A percentile compares a stretch with the other conserved stretches of the same genome.
Evolutionary conservation across 1,140 invertebrate genomes (phyloP).

Genomic region (Neodiprion virginianus): DNA sequence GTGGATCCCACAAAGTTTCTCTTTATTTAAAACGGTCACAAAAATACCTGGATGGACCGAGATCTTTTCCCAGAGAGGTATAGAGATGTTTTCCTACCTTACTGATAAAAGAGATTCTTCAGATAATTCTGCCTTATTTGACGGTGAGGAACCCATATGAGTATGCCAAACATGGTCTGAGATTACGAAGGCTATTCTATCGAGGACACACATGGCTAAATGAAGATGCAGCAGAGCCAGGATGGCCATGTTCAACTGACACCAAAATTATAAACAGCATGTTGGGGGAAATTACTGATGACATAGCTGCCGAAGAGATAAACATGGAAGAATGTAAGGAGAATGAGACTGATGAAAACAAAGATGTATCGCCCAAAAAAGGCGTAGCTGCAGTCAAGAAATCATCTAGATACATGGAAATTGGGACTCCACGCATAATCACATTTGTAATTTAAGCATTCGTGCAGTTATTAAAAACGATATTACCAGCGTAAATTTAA

Average conservation of each 20-base stretch:
- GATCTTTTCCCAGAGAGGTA: conserved; percentile 25
- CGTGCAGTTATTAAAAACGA: not conserved
- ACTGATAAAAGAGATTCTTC: not conserved
- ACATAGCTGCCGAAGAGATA: not conserved
- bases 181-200: not conserved
- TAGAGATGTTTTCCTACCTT: not conserved
- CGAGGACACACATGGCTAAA: not conserved
- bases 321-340: not conserved
- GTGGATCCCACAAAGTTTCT: conserved; percentile 23
- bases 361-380: not conserved
- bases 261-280: conserved; percentile 1
- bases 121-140: not conserved
- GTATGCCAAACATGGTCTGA: not conserved
- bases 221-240: not conserved
- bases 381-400: not conserved
- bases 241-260: not conserved
- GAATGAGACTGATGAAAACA: not conserved
- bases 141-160: not conserved
- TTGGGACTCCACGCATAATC: not conserved
- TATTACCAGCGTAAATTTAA: not conserved
- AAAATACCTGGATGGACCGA: conserved; percentile 26
- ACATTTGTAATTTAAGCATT: not conserved
- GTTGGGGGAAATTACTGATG: not conserved
- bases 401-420: not conserved
- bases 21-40: conserved; percentile 15